Base-by-base conservation (phyloP, 2,113 vertebrate genomes). In the Scophthalmus maximus region DNA sequence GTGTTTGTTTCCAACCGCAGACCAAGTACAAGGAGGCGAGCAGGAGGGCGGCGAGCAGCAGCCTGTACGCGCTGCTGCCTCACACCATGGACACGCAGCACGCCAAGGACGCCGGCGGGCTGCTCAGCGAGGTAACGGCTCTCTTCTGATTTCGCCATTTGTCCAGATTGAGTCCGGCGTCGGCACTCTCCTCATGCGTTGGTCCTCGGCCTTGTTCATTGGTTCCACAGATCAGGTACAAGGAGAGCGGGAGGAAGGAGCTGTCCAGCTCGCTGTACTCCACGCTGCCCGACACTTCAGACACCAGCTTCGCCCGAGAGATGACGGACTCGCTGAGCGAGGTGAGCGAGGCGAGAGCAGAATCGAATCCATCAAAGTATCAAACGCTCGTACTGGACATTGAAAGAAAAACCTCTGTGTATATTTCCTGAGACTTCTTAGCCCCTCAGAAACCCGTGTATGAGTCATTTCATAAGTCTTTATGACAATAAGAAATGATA, bases 251-350 rank as follows among this genome's bases (percentile, higher is more conserved):
- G 60, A 96, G 93, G 88, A 92, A 91, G 34, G 91, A 89, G 36
- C 87, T 94, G 80, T 89, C 91, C 64, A 91, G 89, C 58, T 92
- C 92, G 15, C 87, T 96, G 1, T 97, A 95, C 85, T 89, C 94
- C 68, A 90, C 87, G 73, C 94, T 98, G 89, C 92, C 96, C 2
- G 92, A 94, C 42, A 96, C 96, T 5, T 87, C 93, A 11, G 95
- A 97, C 57, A 97, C 92, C 44, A 92, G 91, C 34, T 95, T 97
- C 38, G 94, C 94, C 15, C 94, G 92, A 87, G 94, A 96, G 88
- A 68, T 88, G 81, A 85, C 34, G 0, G 55, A 71, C 58, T 26
- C 84, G 59, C 65, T 55, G 73, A 91, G 89, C 1, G 29, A 88
- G 82, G 55, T 57, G 30, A 34, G 17, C n/a, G 14, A 6, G 14